Base-by-base conservation (phyloP, 2,113 vertebrate species). In the Rhinolophus ferrumequinum region DNA sequence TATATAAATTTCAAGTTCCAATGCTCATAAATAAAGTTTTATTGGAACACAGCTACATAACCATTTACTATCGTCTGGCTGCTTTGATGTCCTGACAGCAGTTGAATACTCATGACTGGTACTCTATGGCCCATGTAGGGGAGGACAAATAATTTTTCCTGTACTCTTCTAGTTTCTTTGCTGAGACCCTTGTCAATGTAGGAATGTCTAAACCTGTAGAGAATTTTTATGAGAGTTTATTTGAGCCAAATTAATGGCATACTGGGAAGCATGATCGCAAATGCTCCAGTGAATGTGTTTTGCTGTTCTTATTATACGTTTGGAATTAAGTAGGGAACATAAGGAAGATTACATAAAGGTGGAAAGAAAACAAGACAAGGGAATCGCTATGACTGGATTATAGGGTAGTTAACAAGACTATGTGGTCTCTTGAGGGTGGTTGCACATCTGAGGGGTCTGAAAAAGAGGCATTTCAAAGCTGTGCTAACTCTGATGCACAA, bases 1-100 rank as follows among this genome's bases (percentile, higher is more conserved):
- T 35, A 77, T 30, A 64, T 52, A 38, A 89, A 72, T 89, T 92
- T 96, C 22, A 72, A 47, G 19, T 95, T 79, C 50, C 47, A 83
- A 6, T 35, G 16, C 4, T 33, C n/a, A 89, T 26, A 66, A 24
- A 30, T 56, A 67, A 70, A 85, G 60, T 54, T 77, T 30, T 54
- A 44, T n/a, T 62, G n/a, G 6, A 67, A 90, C n/a, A 81, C 4
- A 70, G 6, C 24, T 10, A 33, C 5, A 0, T 7, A 38, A 85
- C 54, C 22, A 8, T 33, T 82, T 62, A 28, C 24, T 66, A 3
- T 38, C 56, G 3, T 81, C 33, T 62, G 1, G 24, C 3, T 73
- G 11, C 33, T 94, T 72, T 89, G 16, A 72, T 67, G 41, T 18
- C 60, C 26, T 38, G 69, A 15, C 2, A 52, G 18, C 73, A 91